phyloP scores from a whole-genome alignment of 2,888 invertebrate species.

The Branchipolynoe longqiensis region DNA sequence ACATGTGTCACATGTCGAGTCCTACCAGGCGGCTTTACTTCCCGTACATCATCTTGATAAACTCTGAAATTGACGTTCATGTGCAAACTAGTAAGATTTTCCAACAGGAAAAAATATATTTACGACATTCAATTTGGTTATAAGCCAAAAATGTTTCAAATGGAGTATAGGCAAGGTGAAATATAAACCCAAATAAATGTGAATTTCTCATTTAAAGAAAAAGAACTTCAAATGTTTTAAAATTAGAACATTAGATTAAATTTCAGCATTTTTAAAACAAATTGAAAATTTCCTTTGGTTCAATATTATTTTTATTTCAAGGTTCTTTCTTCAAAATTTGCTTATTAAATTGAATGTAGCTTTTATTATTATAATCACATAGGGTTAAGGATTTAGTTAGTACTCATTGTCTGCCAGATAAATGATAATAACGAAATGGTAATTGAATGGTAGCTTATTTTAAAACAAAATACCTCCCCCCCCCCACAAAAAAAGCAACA shows the following conservation, averaged over 20 bases:
- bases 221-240: not conserved
- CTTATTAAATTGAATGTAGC: not conserved
- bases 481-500: too few relatives aligned
- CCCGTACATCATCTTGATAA: slow-evolving; percentile 66
- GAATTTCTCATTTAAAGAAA: too few relatives aligned
- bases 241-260: not conserved
- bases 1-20: too few relatives aligned
- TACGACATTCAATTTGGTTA: too few relatives aligned
- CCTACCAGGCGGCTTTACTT: slow-evolving; percentile 60
- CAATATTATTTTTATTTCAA: not conserved
- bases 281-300: too few relatives aligned
- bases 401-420: not conserved
- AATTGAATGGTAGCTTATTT: not conserved
- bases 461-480: not conserved
- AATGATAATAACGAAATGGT: not conserved
- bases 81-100: too few relatives aligned
- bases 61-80: slow-evolving; percentile 64
- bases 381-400: not conserved
- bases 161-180: too few relatives aligned
- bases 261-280: not conserved
- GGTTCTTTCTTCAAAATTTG: not conserved
- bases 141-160: too few relatives aligned
- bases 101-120: too few relatives aligned
- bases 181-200: too few relatives aligned
- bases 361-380: not conserved